These are phyloP conservation scores for Cottoperca gobio DNA, from an alignment of 2,797 vertebrate species.

Conservation along the genomic window DNA sequence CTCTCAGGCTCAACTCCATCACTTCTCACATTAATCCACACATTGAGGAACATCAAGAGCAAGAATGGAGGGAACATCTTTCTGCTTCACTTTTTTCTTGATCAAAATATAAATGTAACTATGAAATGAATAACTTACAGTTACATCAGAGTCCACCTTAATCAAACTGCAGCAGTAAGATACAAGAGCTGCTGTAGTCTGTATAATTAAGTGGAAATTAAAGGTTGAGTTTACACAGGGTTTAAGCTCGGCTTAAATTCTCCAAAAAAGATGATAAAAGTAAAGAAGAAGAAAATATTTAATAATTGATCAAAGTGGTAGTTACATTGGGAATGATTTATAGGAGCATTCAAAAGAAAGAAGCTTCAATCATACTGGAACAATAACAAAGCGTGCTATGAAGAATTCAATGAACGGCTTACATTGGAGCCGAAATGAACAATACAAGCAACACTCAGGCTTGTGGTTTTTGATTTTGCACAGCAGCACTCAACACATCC, in stretches of 20 bases:
- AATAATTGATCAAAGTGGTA: conserved; percentile 4
- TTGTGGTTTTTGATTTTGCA: conserved; percentile 21
- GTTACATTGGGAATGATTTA: not conserved
- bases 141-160: not conserved
- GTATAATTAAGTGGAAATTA: not conserved
- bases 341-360: not conserved
- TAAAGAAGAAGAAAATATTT: not conserved
- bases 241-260: no score
- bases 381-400: not conserved
- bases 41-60: not conserved
- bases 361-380: not conserved
- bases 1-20: not conserved
- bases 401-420: not conserved
- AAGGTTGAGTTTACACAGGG: not conserved
- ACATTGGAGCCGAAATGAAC: not conserved
- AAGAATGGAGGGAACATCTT: not conserved
- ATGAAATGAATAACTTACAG: not conserved
- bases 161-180: not conserved
- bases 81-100: not conserved
- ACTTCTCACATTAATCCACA: not conserved
- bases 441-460: conserved; percentile 8
- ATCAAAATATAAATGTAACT: not conserved
- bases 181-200: not conserved
- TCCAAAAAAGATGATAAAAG: not conserved
- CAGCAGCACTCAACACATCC: conserved; percentile 13